Evolutionary conservation across 2,888 invertebrate genomes (phyloP), one percentile per base, ranked within the genome.

Genomic region (Parasteatoda lunata): DNA sequence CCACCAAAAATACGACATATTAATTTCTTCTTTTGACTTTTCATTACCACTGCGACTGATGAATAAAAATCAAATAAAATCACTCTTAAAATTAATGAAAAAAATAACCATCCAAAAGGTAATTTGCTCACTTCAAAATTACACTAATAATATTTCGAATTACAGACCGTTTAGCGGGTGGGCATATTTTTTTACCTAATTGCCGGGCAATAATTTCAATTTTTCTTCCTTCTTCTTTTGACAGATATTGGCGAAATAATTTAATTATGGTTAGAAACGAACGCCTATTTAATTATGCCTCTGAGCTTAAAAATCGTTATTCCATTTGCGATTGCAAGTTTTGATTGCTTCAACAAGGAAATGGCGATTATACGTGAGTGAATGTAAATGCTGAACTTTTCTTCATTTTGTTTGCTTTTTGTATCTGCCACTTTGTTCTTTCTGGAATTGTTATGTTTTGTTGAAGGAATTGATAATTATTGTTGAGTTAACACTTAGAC

Each of bases 21-120:
- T 30, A 30, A 30, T 30, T 30, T 30, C 30, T 30, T 30, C 30
- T 30, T 30, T 30, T 30, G 30, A 15, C 51, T 54, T 81, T 49
- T 64, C 76, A 70, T 70, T 76, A 64, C 71, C 51, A 6, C 51
- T 51, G 48, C 6, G 64, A 49, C 51, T 84, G 73, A 84, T 85
- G 70, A 85, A 70, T 69, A 45, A 30, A 76, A 85, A 79, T 85
- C 73, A 84, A 84, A 84, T 84, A 84, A 77, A 77, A 68, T 59
- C 69, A 45, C 15, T 75, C 49, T 13, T 68, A 70, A 73, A 52
- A 30, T 30, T 79, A 49, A 70, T 15, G 69, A 72, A 51, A 76
- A 79, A 79, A 76, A n/a, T n/a, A n/a, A 70, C 64, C n/a, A 76
- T 70, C 72, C 65, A 49, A 73, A 69, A 4, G 54, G 75, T 79